phyloP scores from a whole-genome alignment of 2,113 vertebrate species.

The Arenaria interpres region DNA sequence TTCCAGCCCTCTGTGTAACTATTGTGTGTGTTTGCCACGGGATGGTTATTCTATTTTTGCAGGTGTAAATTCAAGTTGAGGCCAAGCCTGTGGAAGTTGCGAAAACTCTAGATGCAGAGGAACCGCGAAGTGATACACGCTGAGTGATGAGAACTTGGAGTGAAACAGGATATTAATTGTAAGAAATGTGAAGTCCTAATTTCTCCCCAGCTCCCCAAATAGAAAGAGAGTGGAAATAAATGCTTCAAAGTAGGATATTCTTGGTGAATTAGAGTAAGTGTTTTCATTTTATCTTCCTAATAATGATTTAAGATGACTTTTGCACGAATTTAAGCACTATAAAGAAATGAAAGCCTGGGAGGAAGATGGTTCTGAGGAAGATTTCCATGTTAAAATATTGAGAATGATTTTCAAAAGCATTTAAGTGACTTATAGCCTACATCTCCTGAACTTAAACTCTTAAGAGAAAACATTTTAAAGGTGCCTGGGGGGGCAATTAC shows the following conservation, averaged over 20 bases:
- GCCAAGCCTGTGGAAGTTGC: background rate
- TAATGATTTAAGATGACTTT: conserved; percentile 47
- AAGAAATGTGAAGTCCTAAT: conserved; percentile 44
- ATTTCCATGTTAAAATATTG: conserved; percentile 29
- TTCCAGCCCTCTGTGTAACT: background rate
- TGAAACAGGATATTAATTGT: conserved; percentile 16
- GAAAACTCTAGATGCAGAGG: background rate
- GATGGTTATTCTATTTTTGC: background rate
- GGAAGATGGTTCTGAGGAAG: conserved; percentile 1
- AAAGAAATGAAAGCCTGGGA: conserved; percentile 19
- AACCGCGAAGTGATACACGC: background rate
- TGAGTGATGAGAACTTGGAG: background rate
- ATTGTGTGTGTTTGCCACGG: background rate
- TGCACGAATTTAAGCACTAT: conserved; percentile 12
- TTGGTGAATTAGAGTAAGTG: conserved; percentile 35
- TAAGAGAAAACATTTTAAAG: conserved; percentile 28
- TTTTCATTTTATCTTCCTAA: conserved; percentile 50
- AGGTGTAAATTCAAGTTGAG: conserved; percentile 17
- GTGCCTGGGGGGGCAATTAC: background rate
- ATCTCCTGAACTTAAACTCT: conserved; percentile 16
- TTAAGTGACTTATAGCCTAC: conserved; percentile 23
- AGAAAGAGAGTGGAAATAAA: conserved; percentile 45
- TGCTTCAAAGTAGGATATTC: conserved; percentile 3
- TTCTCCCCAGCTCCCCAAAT: conserved; percentile 36
- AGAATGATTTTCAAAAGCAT: conserved; percentile 36